Conservation (phyloP, 2,797 vertebrate species). For the Garrulus glandarius region DNA sequence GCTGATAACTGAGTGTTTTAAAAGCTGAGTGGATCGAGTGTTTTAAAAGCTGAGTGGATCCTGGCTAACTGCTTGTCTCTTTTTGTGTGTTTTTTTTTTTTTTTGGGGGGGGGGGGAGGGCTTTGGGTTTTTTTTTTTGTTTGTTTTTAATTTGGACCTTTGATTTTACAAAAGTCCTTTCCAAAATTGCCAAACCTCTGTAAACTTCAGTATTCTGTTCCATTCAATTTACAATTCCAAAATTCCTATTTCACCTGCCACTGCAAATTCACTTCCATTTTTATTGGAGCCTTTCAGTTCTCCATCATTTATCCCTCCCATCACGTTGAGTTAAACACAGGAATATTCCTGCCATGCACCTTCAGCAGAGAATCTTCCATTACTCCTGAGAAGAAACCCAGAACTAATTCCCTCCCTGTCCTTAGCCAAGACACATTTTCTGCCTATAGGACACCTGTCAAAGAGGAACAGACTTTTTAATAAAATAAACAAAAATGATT, state of each 20-base stretch:
- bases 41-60: neutral
- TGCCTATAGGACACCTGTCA: slow-evolving; percentile 71
- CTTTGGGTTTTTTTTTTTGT: too few relatives aligned
- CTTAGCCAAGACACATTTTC: neutral
- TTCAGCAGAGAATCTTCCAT: slow-evolving; percentile 24
- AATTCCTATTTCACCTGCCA: neutral
- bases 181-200: rapidly evolving
- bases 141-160: neutral
- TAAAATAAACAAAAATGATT: slow-evolving; percentile 72
- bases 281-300: neutral
- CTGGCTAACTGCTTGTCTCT: neutral
- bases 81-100: neutral
- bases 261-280: neutral
- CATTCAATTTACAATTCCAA: neutral
- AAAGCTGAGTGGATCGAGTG: neutral
- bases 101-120: too few relatives aligned
- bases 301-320: neutral
- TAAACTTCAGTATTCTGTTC: neutral
- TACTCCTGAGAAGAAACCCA: slow-evolving; percentile 50
- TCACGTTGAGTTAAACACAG: neutral
- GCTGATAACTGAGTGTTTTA: neutral
- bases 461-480: slow-evolving; percentile 61
- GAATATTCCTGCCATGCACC: neutral
- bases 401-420: slow-evolving; percentile 13
- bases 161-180: neutral